phyloP scores from a whole-genome alignment of 2,113 vertebrate genomes.

The Thinocorus orbignyianus region DNA sequence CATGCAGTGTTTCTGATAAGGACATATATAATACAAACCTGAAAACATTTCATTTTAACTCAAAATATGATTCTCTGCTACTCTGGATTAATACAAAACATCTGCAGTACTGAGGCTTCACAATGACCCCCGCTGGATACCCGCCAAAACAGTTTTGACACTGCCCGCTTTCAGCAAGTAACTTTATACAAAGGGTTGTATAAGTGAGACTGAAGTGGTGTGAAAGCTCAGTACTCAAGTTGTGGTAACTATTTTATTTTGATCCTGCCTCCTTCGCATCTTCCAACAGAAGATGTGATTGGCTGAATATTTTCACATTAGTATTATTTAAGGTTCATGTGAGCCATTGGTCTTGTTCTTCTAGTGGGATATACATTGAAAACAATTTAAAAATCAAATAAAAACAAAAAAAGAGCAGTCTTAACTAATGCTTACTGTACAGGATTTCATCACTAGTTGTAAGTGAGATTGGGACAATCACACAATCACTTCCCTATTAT shows the following conservation, averaged over 20 bases:
- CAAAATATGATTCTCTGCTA: background rate
- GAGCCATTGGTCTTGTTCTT: background rate
- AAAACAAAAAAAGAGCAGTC: background rate
- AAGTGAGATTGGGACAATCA: background rate
- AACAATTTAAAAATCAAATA: background rate
- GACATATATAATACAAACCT: background rate
- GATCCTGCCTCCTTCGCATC: background rate
- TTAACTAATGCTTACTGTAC: background rate
- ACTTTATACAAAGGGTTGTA: background rate
- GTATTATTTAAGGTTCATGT: background rate
- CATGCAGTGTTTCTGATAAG: background rate
- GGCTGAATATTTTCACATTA: background rate
- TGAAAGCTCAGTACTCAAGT: background rate
- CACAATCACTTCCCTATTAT: background rate
- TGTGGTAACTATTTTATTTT: background rate
- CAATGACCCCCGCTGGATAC: background rate
- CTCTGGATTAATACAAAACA: background rate
- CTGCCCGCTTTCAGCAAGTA: background rate
- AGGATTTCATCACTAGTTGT: background rate
- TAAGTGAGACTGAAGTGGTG: background rate
- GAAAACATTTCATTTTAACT: background rate
- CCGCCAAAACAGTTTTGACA: background rate
- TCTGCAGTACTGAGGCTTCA: background rate
- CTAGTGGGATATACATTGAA: background rate
- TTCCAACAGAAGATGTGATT: background rate